Evolutionary conservation across 2,888 invertebrate species (phyloP).

Genomic region (Aphidoletes aphidimyza): DNA sequence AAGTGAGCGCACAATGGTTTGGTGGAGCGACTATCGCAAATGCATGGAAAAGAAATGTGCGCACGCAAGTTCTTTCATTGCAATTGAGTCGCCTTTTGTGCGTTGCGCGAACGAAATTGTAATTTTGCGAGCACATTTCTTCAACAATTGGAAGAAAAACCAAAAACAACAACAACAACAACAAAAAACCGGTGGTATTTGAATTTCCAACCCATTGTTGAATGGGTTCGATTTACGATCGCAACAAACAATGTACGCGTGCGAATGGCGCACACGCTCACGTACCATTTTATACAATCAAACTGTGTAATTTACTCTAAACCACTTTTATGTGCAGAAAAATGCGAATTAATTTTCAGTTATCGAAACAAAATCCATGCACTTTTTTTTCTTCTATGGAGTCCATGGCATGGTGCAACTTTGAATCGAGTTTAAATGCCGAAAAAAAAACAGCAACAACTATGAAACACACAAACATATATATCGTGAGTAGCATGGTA

Average conservation of each 20-base stretch:
- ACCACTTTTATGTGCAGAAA: background rate
- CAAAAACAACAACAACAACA: too few relatives aligned
- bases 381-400: too few relatives aligned
- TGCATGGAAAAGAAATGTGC: background rate
- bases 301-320: background rate
- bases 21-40: background rate
- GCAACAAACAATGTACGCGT: background rate
- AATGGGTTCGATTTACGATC: background rate
- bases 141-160: background rate
- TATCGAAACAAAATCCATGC: background rate
- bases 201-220: background rate
- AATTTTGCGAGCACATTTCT: background rate
- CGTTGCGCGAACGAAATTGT: background rate
- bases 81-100: background rate
- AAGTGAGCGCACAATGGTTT: background rate
- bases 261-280: background rate
- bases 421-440: constrained; percentile 23
- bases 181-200: background rate
- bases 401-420: background rate
- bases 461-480: too few relatives aligned
- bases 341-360: constrained; percentile 38
- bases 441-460: background rate
- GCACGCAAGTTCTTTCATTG: background rate
- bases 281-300: too few relatives aligned
- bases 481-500: background rate